Conservation (phyloP, 2,888 invertebrate species). For the Caenorhabditis sulstoni region DNA sequence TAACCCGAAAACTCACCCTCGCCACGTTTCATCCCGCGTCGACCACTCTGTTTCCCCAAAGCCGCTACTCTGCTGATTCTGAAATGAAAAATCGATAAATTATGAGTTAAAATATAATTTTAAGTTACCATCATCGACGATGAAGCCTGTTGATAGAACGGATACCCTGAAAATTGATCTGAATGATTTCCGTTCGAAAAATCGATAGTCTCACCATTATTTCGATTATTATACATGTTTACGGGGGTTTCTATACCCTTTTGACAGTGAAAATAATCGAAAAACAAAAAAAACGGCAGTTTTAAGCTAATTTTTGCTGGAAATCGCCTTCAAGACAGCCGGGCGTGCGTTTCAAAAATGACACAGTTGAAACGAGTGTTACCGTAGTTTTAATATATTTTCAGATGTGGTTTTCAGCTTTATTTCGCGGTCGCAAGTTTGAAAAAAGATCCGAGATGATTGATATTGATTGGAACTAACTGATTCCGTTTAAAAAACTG, state of each 20-base stretch:
- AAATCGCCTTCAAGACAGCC: not conserved
- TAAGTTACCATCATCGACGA: constrained; percentile 17
- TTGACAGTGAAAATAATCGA: not conserved
- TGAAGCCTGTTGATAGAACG: not conserved
- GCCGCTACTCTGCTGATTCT: not conserved
- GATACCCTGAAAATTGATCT: constrained; percentile 22
- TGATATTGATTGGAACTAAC: too few relatives aligned
- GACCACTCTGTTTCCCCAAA: constrained; percentile 16
- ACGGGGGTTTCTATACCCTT: constrained; percentile 4
- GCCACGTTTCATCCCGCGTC: constrained; percentile 17
- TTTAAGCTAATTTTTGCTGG: not conserved
- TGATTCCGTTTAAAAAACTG: too few relatives aligned
- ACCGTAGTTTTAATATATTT: constrained; percentile 25
- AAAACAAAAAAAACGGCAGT: constrained; percentile 3
- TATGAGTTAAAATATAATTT: too few relatives aligned
- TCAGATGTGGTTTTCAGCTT: not conserved
- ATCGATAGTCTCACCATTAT: constrained; percentile 32
- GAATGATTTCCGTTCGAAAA: not conserved
- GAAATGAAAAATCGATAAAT: constrained; percentile 6
- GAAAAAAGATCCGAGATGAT: too few relatives aligned
- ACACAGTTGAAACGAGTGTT: constrained; percentile 54
- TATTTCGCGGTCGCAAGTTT: not conserved
- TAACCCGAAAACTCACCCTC: constrained; percentile 14
- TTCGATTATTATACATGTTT: constrained; percentile 32
- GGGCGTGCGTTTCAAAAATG: constrained; percentile 13